Percentiles rank a stretch among this genome's conserved stretches.
phyloP scores from a whole-genome alignment of 2,888 invertebrate genomes.

The Mystacides longicornis region DNA sequence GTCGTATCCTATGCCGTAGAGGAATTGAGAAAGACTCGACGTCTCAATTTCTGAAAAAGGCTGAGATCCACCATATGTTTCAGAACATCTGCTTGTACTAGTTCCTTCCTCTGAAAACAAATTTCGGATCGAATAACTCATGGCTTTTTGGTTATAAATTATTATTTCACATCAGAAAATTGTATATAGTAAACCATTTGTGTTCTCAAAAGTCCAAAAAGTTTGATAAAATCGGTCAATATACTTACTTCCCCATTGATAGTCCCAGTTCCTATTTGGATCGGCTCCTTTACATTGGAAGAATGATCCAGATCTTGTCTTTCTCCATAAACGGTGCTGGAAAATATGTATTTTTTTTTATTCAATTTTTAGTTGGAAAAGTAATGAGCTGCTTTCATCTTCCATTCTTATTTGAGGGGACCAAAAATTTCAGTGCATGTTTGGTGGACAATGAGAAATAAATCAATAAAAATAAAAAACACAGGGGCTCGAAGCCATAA shows the following conservation, averaged over 20 bases:
- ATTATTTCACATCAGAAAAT: neutral
- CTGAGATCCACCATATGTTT: slow-evolving; percentile 45
- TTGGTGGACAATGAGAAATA: too few species aligned
- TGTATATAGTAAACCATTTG: neutral
- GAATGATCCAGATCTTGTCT: slow-evolving; percentile 43
- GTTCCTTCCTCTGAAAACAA: slow-evolving; percentile 35
- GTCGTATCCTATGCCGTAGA: slow-evolving; percentile 31
- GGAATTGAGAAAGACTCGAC: slow-evolving; percentile 37
- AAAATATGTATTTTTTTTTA: neutral
- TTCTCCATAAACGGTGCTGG: slow-evolving; percentile 68
- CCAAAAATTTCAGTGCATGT: too few species aligned
- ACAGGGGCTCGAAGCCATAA: too few species aligned
- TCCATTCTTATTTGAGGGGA: too few species aligned
- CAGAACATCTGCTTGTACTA: slow-evolving; percentile 41
- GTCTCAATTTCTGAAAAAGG: slow-evolving; percentile 52
- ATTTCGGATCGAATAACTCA: neutral
- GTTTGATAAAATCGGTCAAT: neutral
- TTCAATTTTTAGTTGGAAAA: too few species aligned
- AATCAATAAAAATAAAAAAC: too few species aligned
- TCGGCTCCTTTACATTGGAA: slow-evolving; percentile 38
- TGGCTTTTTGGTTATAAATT: neutral
- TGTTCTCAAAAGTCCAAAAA: too few species aligned
- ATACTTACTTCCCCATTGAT: slow-evolving; percentile 36
- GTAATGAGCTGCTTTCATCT: too few species aligned
- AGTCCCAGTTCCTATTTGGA: slow-evolving; percentile 49